These are phyloP conservation scores for Wasmannia auropunctata DNA, from an alignment of 1,140 invertebrate species.

Conservation along the genomic window DNA sequence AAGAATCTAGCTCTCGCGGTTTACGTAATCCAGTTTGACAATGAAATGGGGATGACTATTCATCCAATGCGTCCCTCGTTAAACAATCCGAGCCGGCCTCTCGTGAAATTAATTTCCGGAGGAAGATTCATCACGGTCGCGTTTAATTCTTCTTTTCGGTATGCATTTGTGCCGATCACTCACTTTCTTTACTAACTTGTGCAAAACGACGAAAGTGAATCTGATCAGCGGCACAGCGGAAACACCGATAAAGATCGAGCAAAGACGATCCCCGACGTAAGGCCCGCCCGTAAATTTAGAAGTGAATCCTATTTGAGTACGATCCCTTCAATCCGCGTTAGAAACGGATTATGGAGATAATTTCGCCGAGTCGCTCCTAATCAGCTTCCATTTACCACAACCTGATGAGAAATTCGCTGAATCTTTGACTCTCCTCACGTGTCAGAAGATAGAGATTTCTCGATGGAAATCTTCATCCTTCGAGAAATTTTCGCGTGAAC, in stretches of 20 bases:
- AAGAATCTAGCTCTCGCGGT: neutral
- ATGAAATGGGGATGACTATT: conserved; percentile 51
- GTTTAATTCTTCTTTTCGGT: conserved; percentile 59
- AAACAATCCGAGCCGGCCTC: conserved; percentile 33
- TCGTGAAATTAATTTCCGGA: conserved; percentile 59
- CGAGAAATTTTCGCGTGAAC: neutral
- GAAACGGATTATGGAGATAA: conserved; percentile 69
- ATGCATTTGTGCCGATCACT: conserved; percentile 33
- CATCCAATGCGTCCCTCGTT: conserved; percentile 62
- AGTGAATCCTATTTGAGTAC: conserved; percentile 62
- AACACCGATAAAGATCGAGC: conserved; percentile 38
- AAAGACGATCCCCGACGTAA: neutral
- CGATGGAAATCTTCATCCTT: neutral
- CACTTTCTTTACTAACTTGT: conserved; percentile 42
- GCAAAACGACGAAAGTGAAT: conserved; percentile 60
- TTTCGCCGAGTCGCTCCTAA: conserved; percentile 69
- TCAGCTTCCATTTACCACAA: conserved; percentile 67
- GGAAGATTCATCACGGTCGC: conserved; percentile 11
- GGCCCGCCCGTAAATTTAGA: conserved; percentile 14
- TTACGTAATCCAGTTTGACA: conserved; percentile 62
- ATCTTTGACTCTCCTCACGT: conserved; percentile 38
- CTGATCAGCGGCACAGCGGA: conserved; percentile 28
- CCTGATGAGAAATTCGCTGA: conserved; percentile 39
- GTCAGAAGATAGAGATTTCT: conserved; percentile 9
- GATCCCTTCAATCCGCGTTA: conserved; percentile 66